Conservation (phyloP, 2,888 invertebrate species). For the Acanthoscelides obtectus region DNA sequence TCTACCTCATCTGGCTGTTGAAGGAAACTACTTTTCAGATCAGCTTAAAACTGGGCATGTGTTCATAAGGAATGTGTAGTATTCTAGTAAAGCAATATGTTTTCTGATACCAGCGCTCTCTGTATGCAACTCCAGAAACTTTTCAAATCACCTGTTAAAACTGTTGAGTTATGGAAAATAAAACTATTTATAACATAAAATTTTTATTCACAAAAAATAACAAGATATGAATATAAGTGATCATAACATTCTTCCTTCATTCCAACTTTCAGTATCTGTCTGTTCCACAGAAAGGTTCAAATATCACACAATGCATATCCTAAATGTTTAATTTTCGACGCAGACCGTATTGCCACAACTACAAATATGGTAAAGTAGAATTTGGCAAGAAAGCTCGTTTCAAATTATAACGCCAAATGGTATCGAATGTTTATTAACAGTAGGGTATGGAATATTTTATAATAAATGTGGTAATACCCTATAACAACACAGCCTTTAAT, state of each 20-base stretch:
- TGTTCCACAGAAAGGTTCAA: neutral
- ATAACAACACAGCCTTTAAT: neutral
- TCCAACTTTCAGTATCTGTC: neutral
- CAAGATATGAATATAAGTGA: neutral
- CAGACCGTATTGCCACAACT: neutral
- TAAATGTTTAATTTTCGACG: neutral
- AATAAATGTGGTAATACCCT: neutral
- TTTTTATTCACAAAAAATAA: neutral
- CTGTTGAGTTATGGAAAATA: no score
- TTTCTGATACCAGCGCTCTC: no score
- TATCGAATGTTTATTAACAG: neutral
- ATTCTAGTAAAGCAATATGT: no score
- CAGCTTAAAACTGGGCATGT: no score
- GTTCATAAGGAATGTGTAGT: no score
- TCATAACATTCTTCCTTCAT: neutral
- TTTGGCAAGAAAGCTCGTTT: neutral
- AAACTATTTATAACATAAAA: neutral
- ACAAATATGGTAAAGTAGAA: neutral
- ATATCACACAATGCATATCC: neutral
- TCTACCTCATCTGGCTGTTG: no score
- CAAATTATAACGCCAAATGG: neutral
- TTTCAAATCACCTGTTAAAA: no score
- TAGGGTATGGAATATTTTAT: neutral
- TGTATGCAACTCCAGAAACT: no score
- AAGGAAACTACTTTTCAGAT: no score